Base-by-base conservation (phyloP, 2,888 invertebrate genomes). In the Erebia aethiops region DNA sequence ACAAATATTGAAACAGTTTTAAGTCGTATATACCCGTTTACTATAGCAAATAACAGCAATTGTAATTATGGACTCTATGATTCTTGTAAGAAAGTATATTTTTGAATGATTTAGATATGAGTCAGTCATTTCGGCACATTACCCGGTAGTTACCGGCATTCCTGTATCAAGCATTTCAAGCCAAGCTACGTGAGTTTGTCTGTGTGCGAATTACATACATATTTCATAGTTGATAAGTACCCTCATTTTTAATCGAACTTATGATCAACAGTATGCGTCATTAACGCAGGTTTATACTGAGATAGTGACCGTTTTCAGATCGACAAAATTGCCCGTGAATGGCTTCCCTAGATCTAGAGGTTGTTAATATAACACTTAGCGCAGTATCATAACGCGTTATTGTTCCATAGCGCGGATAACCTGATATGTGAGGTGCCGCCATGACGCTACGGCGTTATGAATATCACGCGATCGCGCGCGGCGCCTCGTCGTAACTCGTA, bases 161-260 rank as follows among this genome's bases (percentile, higher is more conserved):
- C 76, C 75, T 74, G 67, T 72, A 70, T 70, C 62, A 51, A 75
- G 76, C 76, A 76, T 75, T 76, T 76, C 54, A 74, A 74, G 62
- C 70, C 61, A 72, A 69, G 64, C 67, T 14, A 54, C 16, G 14
- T 54, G 64, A 54, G 63, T 60, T 64, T 67, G 61, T 51, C 49
- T 67, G 57, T 57, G 35, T 64, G 64, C 46, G 57, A 56, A 69
- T 70, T 57, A 56, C 51, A 61, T 61, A 56, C 49, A 10, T 49
- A 43, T 54, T 62, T 66, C 51, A 21, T 64, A 64, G 52, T 52
- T 41, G 1, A 54, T 54, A 64, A 64, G 52, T 52, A 64, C 52
- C 52, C 41, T 64, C 35, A n/a, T 56, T 66, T 66, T 56, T 41
- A 66, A 1, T 8, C 13, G 49, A 43, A 14, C 14, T 14, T 57